A percentile compares a stretch with the other conserved stretches of the same genome.
These are phyloP conservation scores for Campoletis raptor DNA, from an alignment of 2,888 invertebrate genomes.

Conservation along the genomic window DNA sequence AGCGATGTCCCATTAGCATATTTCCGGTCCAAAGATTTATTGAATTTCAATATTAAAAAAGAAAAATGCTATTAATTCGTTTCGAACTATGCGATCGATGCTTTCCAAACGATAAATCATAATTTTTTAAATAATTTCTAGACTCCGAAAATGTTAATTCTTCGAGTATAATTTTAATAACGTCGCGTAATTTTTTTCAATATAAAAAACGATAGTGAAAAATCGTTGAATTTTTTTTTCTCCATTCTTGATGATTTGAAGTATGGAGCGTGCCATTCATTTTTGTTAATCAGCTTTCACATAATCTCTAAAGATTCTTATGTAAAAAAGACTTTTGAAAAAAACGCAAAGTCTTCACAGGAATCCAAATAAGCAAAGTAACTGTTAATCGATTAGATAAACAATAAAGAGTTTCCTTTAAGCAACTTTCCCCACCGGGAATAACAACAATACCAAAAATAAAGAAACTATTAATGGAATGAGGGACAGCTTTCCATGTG, in stretches of 20 bases:
- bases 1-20: not conserved
- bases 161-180: not conserved
- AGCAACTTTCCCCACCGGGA: not conserved
- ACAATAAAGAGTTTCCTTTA: not conserved
- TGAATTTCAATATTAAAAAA: not conserved
- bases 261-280: not conserved
- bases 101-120: not conserved
- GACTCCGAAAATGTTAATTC: not conserved
- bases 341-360: not conserved
- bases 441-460: constrained; percentile 10
- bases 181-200: not conserved
- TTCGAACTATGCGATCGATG: not conserved
- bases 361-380: not conserved
- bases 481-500: constrained; percentile 55
- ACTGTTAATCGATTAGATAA: not conserved
- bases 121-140: not conserved
- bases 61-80: not conserved
- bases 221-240: not conserved
- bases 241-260: too few species aligned
- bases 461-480: constrained; percentile 18
- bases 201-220: not conserved
- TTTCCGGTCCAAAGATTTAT: not conserved
- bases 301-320: not conserved
- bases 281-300: not conserved
- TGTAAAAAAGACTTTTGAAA: not conserved